Percentiles rank a stretch among this genome's conserved stretches.
These are phyloP conservation scores for Poeciliopsis infans DNA, from an alignment of 2,797 vertebrate species.

Conservation along the genomic window DNA sequence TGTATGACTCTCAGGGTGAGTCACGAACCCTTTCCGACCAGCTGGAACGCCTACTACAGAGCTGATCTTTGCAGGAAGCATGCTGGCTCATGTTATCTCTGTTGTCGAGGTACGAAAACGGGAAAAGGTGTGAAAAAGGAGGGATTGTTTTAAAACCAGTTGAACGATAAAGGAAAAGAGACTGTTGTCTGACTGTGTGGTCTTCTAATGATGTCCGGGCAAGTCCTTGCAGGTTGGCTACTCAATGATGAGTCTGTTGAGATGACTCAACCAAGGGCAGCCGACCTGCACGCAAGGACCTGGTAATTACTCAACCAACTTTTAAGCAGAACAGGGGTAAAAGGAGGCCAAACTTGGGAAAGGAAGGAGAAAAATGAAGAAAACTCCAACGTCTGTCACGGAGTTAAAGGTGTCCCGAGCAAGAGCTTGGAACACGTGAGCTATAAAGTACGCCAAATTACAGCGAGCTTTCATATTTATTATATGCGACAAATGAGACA, in stretches of 20 bases:
- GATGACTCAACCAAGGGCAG: conserved; percentile 73
- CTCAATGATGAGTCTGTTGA: conserved; percentile 53
- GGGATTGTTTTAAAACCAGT: conserved; percentile 55
- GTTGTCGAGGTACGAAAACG: conserved; percentile 43
- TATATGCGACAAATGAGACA: conserved; percentile 60
- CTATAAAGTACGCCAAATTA: conserved; percentile 40
- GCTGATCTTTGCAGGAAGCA: conserved; percentile 31
- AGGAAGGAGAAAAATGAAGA: conserved; percentile 4
- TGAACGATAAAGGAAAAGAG: conserved; percentile 28
- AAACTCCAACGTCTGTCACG: conserved; percentile 42
- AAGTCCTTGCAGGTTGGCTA: conserved; percentile 68
- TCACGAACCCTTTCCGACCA: conserved; percentile 53
- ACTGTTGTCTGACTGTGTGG: conserved; percentile 60
- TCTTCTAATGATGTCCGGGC: conserved; percentile 55
- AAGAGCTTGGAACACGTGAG: conserved; percentile 51
- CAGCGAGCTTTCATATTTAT: conserved; percentile 58
- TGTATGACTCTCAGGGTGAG: conserved; percentile 53
- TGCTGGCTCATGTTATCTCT: conserved; percentile 67
- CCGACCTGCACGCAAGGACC: conserved; percentile 65
- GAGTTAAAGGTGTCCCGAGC: conserved; percentile 42
- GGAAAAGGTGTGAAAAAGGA: conserved; percentile 41
- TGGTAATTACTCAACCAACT: conserved; percentile 58
- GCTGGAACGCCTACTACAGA: conserved; percentile 48
- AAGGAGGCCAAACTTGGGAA: conserved; percentile 33
- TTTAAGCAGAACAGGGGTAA: conserved; percentile 35